Conservation (phyloP, 2,113 vertebrate genomes). For the Neogale vison region DNA sequence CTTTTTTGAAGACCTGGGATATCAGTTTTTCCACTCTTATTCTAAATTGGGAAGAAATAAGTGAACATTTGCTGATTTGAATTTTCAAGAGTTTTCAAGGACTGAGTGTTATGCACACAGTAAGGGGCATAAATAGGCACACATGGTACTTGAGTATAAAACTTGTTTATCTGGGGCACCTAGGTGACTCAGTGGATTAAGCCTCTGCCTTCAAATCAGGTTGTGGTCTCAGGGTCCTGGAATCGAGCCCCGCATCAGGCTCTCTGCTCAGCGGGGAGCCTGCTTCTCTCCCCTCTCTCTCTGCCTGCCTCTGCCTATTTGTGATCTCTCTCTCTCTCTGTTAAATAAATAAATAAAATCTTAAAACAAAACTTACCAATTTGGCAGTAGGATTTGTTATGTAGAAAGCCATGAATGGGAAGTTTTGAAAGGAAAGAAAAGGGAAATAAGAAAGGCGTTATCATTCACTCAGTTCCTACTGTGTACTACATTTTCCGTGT, state of each 20-base stretch:
- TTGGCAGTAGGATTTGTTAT: neutral
- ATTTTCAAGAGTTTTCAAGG: conserved; percentile 39
- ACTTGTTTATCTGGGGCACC: neutral
- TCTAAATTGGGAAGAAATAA: conserved; percentile 14
- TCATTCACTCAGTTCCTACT: neutral
- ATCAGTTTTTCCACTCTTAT: conserved; percentile 16
- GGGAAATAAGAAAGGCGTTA: neutral
- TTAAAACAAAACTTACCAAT: neutral
- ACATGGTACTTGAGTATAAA: neutral
- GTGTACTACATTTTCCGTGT: neutral
- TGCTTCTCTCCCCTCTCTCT: too few relatives aligned
- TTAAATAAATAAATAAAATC: too few relatives aligned
- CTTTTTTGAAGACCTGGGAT: conserved; percentile 17
- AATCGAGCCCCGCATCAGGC: too few relatives aligned
- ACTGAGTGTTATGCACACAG: neutral
- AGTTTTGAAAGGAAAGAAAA: conserved; percentile 36
- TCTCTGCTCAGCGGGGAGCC: too few relatives aligned
- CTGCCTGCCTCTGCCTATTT: too few relatives aligned
- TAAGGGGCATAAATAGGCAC: neutral
- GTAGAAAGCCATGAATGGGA: neutral
- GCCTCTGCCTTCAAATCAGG: too few relatives aligned
- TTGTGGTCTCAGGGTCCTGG: too few relatives aligned
- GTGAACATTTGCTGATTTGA: conserved; percentile 7
- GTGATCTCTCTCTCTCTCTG: too few relatives aligned
- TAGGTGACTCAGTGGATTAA: too few relatives aligned